These are phyloP conservation scores for Craseonycteris thonglongyai DNA, from an alignment of 2,113 vertebrate genomes.

Conservation along the genomic window DNA sequence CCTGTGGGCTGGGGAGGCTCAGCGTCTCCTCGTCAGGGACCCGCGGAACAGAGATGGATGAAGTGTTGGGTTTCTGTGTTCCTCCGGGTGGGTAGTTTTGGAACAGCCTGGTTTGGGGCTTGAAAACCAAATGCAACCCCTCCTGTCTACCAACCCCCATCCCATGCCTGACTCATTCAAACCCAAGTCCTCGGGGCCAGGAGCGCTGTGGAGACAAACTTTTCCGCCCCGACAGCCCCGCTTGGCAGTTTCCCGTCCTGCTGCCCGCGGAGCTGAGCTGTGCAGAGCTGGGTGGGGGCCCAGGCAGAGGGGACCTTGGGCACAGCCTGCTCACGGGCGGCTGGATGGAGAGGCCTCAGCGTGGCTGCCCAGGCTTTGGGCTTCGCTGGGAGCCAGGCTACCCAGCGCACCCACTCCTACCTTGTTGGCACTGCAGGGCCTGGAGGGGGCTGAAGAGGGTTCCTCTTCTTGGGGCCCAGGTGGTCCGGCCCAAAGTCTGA, in stretches of 20 bases:
- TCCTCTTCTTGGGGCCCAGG: neutral
- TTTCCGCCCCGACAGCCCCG: neutral
- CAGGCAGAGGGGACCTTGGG: neutral
- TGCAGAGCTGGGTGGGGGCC: neutral
- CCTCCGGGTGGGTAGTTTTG: conserved; percentile 34
- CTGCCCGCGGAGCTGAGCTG: neutral
- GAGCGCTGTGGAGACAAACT: neutral
- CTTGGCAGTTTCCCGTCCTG: neutral
- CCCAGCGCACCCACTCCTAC: neutral
- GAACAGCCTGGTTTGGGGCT: conserved; percentile 38
- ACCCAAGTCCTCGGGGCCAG: conserved; percentile 21
- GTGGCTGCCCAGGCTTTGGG: neutral
- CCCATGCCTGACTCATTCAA: conserved; percentile 40
- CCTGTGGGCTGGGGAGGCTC: conserved; percentile 44
- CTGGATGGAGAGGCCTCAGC: neutral
- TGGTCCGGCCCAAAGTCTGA: neutral
- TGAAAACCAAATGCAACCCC: conserved; percentile 45
- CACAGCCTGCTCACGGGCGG: accelerated
- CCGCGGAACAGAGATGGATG: conserved; percentile 44
- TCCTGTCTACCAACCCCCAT: neutral
- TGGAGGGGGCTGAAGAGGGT: neutral
- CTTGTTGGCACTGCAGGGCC: accelerated
- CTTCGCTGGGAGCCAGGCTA: neutral
- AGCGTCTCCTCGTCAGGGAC: conserved; percentile 48
- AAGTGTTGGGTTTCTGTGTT: conserved; percentile 47